Base-by-base conservation (phyloP, 2,113 vertebrate species). In the Casuarius casuarius region DNA sequence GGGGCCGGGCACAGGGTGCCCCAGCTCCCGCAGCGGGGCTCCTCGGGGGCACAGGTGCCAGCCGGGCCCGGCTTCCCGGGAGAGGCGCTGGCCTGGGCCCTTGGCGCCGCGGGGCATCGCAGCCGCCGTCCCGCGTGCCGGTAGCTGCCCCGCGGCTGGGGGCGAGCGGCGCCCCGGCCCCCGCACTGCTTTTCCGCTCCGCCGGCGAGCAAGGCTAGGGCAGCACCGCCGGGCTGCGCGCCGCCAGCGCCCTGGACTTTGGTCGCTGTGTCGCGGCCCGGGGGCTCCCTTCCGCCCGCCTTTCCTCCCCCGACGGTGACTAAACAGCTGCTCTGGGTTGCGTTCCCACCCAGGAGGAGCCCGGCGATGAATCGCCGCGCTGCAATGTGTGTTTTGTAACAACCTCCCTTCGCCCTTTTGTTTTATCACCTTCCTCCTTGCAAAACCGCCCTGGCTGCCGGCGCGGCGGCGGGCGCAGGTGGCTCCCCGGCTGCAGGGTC, bases 221-320 rank as follows among this genome's bases (percentile, higher is more conserved):
- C 38, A 38, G 38, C 38, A 38, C 42, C 10, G 42, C 42, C 12
- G 42, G 42, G 44, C 44, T 46, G 14, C 5, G 44, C 5, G 44
- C 15, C 44, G 14, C 44, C 44, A 15, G 44, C 44, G 68, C 31
- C 13, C 70, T 82, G 94, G 46, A 95, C 96, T 97, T 97, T 94
- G 92, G 75, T 22, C 10, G 1, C 2, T 6, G 38, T 38, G 38
- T 38, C 3, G 3, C 3, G 29, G 29, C 51, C 46, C 71, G 40
- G 23, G 46, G 18, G 44, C 46, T 19, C 17, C 42, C 65, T 67
- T 31, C 28, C 65, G 46, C 48, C 68, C 35, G 48, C 48, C 16
- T 51, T 25, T 29, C 9, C 12, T 12, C 5, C 20, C 18, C 3
- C 4, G 2, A 16, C 72, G 48, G 25, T 51, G 7, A 2, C 23